Conservation (phyloP, 2,113 vertebrate species). For the Tringa solitaria region DNA sequence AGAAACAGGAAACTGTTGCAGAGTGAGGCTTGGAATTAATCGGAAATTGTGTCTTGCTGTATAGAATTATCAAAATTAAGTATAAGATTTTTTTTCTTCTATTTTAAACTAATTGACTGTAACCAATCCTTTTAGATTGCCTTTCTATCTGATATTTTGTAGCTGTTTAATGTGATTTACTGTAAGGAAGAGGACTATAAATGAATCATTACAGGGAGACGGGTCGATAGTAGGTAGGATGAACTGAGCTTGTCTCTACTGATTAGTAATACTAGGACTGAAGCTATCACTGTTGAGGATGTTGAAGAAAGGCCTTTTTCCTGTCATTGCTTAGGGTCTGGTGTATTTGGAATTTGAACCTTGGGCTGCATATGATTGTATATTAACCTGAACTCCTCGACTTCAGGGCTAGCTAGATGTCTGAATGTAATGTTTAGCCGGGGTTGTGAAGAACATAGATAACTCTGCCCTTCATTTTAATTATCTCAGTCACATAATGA, state of each 20-base stretch:
- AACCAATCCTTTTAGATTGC: neutral
- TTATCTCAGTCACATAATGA: neutral
- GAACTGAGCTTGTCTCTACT: neutral
- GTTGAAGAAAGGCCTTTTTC: neutral
- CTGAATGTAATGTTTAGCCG: neutral
- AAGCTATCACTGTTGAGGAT: neutral
- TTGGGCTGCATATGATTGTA: neutral
- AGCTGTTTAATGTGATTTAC: neutral
- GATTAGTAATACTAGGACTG: neutral
- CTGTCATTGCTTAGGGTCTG: neutral
- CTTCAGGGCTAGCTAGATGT: neutral
- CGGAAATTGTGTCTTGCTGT: neutral
- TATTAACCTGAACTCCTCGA: neutral
- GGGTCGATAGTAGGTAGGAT: neutral
- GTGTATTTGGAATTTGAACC: constrained; percentile 29
- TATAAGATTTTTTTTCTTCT: neutral
- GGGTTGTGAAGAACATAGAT: neutral
- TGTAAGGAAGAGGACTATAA: neutral
- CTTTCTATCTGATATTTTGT: neutral
- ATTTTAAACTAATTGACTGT: neutral
- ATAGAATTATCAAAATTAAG: neutral
- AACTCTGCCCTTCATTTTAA: neutral
- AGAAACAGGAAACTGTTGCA: neutral
- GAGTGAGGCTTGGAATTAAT: neutral
- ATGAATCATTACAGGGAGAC: neutral